These are phyloP conservation scores for Meles meles DNA, from an alignment of 2,113 vertebrate species.

Conservation along the genomic window DNA sequence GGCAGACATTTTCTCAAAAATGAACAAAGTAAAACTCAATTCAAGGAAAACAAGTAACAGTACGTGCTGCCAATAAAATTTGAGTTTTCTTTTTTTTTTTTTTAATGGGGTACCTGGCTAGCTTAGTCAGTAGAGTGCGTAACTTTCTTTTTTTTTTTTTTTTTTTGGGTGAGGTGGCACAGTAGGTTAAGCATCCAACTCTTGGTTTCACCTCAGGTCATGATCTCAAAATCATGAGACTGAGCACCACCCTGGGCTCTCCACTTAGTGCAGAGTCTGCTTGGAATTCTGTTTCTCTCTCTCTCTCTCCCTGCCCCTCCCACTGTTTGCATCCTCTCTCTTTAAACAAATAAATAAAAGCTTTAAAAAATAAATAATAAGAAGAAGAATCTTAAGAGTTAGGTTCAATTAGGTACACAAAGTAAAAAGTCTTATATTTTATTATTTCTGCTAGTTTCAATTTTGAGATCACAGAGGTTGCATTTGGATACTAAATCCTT, in stretches of 20 bases:
- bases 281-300: neutral
- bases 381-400: neutral
- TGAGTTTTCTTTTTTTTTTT: too few relatives aligned
- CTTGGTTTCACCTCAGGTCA: neutral
- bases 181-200: neutral
- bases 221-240: neutral
- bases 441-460: neutral
- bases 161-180: neutral
- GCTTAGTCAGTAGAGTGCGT: too few relatives aligned
- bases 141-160: neutral
- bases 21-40: neutral
- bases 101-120: too few relatives aligned
- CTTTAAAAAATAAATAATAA: neutral
- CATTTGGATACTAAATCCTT: neutral
- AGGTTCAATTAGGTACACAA: neutral
- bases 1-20: constrained; percentile 15
- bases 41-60: neutral
- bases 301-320: neutral
- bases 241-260: neutral
- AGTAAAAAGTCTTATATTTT: neutral
- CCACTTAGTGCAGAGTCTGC: neutral
- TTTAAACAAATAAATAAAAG: neutral
- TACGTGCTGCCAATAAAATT: neutral
- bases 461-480: neutral
- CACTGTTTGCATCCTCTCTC: neutral